phyloP scores from a whole-genome alignment of 2,888 invertebrate species.

The Oscheius onirici region DNA sequence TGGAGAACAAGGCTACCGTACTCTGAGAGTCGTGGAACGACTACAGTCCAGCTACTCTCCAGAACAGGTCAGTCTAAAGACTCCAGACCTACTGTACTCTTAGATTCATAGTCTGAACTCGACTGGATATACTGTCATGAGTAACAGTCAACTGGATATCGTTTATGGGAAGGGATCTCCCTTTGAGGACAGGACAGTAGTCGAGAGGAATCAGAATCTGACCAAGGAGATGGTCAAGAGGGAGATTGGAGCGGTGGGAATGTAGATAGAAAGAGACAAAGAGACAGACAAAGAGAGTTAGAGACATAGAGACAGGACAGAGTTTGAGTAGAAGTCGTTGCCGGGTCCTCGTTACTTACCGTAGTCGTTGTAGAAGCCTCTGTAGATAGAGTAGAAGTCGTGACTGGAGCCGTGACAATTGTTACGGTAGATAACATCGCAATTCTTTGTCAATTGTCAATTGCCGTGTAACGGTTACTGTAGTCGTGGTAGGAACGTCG shows the following conservation, averaged over 20 bases:
- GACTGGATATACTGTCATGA: conserved; percentile 59
- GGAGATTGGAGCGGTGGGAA: conserved; percentile 31
- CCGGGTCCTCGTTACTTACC: no score
- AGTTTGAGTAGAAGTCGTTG: no score
- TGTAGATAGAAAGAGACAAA: no score
- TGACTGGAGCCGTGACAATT: no score
- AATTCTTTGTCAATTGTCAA: no score
- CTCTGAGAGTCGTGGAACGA: conserved; percentile 54
- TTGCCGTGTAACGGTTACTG: no score
- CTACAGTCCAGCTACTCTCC: conserved; percentile 52
- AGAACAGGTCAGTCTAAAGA: conserved; percentile 45
- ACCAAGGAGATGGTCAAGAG: conserved; percentile 32
- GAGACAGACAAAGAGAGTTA: no score
- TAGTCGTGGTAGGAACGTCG: no score
- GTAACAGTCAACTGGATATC: conserved; percentile 48
- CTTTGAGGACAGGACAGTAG: conserved; percentile 31
- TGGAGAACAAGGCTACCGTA: conserved; percentile 52
- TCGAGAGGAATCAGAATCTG: conserved; percentile 36
- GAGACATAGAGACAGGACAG: no score
- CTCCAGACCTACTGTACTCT: neutral
- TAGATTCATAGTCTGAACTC: conserved; percentile 55
- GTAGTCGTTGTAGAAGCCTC: no score
- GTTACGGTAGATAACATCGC: no score
- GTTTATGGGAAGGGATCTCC: conserved; percentile 53
- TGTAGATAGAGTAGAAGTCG: no score